Evolutionary conservation across 1,140 invertebrate species (phyloP).

Genomic region (Phymastichus coffea): DNA sequence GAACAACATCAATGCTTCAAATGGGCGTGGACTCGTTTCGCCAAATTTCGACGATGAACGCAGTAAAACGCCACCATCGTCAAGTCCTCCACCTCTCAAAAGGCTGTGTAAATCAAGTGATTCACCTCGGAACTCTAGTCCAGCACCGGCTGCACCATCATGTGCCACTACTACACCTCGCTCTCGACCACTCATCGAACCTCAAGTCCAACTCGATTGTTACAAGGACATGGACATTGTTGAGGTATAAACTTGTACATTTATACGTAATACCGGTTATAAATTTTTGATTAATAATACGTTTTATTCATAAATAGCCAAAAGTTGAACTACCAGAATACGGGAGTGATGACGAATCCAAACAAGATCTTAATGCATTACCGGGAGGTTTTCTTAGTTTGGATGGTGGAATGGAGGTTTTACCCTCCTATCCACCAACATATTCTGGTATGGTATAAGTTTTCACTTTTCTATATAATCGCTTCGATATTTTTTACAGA

Average conservation of each 20-base stretch:
- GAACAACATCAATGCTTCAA: constrained; percentile 53
- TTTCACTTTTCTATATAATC: not conserved
- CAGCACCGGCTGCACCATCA: constrained; percentile 46
- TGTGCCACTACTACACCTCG: constrained; percentile 47
- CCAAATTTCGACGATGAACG: constrained; percentile 55
- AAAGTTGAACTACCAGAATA: constrained; percentile 64
- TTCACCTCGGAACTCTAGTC: constrained; percentile 58
- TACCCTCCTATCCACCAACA: constrained; percentile 51
- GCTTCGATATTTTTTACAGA: constrained; percentile 6
- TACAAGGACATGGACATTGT: constrained; percentile 57
- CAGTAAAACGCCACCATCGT: constrained; percentile 52
- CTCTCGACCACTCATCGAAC: constrained; percentile 53
- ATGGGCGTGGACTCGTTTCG: constrained; percentile 53
- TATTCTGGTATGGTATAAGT: constrained; percentile 46
- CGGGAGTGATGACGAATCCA: constrained; percentile 59
- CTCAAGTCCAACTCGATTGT: constrained; percentile 57
- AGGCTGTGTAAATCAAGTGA: constrained; percentile 58
- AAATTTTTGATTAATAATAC: constrained; percentile 6
- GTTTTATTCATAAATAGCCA: constrained; percentile 40
- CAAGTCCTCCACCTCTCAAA: constrained; percentile 55
- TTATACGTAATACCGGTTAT: constrained; percentile 8
- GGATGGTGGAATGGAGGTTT: constrained; percentile 55
- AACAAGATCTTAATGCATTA: constrained; percentile 53
- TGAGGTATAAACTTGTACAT: constrained; percentile 43
- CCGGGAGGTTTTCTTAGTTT: constrained; percentile 54